A percentile compares a stretch with the other conserved stretches of the same genome.
Evolutionary conservation across 2,797 vertebrate species (phyloP).

Genomic region (Lagorchestes hirsutus): DNA sequence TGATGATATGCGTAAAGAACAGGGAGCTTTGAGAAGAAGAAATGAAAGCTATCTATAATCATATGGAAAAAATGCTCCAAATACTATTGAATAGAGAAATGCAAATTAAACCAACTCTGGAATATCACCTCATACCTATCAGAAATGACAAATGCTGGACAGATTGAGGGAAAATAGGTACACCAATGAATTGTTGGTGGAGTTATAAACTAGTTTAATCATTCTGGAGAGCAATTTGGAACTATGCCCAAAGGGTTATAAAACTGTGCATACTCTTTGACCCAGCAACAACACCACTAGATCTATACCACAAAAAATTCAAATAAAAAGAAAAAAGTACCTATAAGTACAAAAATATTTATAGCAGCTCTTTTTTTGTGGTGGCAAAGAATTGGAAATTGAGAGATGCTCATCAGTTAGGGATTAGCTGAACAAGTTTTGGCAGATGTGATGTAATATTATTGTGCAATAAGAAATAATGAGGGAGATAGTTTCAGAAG

Average conservation of each 20-base stretch:
- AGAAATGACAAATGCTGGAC: not conserved
- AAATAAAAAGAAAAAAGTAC: not conserved
- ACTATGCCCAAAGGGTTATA: not conserved
- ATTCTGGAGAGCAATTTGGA: not conserved
- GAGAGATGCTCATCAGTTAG: not conserved
- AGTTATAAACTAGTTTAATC: not conserved
- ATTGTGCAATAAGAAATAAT: not conserved
- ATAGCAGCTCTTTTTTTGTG: not conserved
- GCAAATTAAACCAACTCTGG: not conserved
- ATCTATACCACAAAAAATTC: not conserved
- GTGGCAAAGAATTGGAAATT: not conserved
- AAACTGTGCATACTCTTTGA: not conserved
- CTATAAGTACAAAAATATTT: not conserved
- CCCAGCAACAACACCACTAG: not conserved
- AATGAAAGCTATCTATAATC: not conserved
- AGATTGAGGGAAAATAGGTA: no score
- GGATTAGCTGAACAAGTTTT: not conserved
- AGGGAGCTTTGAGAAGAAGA: not conserved
- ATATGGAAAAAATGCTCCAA: not conserved
- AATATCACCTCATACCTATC: not conserved
- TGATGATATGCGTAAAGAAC: not conserved
- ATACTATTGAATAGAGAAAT: not conserved
- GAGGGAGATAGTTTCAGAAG: not conserved
- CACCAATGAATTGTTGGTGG: not conserved
- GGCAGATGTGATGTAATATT: not conserved